Conservation (phyloP, 2,113 vertebrate genomes). For the Chroicocephalus ridibundus region DNA sequence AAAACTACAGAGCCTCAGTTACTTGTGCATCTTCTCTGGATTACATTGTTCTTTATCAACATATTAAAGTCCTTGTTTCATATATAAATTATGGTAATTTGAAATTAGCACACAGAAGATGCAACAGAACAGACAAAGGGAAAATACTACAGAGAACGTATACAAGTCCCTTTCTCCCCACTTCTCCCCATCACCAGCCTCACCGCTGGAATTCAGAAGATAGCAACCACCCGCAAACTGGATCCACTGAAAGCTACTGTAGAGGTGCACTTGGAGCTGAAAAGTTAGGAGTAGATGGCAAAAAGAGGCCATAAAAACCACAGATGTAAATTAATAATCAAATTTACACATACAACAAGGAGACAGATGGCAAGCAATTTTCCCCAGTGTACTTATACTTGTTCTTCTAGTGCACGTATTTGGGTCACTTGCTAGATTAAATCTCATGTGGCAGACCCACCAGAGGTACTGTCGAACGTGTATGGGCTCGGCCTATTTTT, state of each 20-base stretch:
- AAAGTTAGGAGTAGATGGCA: neutral
- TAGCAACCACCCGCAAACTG: neutral
- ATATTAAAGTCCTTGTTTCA: neutral
- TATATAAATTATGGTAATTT: neutral
- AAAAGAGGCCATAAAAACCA: constrained; percentile 9
- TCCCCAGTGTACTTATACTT: constrained; percentile 56
- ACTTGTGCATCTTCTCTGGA: neutral
- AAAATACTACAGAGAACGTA: neutral
- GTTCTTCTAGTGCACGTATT: constrained; percentile 55
- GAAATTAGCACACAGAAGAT: neutral
- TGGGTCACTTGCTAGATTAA: constrained; percentile 76
- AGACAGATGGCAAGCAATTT: constrained; percentile 73
- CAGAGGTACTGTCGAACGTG: neutral
- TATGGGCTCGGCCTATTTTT: neutral
- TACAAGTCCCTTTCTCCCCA: neutral
- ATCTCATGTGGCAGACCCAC: constrained; percentile 56
- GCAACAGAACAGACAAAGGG: neutral
- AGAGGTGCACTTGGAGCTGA: neutral
- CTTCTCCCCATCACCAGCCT: neutral
- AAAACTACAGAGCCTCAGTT: neutral
- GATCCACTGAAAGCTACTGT: neutral
- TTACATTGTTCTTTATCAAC: neutral
- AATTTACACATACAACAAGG: constrained; percentile 44
- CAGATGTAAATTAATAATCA: constrained; percentile 63
- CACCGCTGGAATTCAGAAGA: neutral